Evolutionary conservation across 2,888 invertebrate genomes (phyloP).

Genomic region (Gerris lacustris): DNA sequence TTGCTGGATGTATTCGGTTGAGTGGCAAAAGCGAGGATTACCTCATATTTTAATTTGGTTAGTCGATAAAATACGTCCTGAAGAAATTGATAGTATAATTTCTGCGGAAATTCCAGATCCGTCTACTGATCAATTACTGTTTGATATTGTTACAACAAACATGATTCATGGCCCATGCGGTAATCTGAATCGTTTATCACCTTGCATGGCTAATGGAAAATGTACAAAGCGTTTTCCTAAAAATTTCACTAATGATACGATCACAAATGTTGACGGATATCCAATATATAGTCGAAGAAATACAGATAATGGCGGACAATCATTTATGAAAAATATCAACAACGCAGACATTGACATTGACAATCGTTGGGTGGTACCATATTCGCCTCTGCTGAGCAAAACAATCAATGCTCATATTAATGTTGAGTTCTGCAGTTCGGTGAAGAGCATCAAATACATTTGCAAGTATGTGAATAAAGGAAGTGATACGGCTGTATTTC

Average conservation of each 20-base stretch:
- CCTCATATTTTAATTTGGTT: no score
- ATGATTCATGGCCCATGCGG: constrained; percentile 36
- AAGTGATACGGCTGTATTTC: constrained; percentile 25
- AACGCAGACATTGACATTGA: constrained; percentile 21
- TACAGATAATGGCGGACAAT: constrained; percentile 24
- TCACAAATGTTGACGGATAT: constrained; percentile 31
- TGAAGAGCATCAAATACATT: constrained; percentile 37
- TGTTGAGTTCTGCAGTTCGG: constrained; percentile 35
- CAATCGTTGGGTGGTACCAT: constrained; percentile 29
- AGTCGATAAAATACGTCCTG: no score
- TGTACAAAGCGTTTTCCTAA: constrained; percentile 30
- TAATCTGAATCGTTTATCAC: constrained; percentile 25
- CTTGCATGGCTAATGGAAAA: constrained; percentile 31
- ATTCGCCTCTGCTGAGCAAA: constrained; percentile 25
- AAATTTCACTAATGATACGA: constrained; percentile 28
- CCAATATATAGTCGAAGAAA: constrained; percentile 29
- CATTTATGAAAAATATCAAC: constrained; percentile 19
- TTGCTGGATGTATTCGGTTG: no score
- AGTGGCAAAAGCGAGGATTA: no score
- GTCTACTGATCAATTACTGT: no score
- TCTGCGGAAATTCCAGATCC: no score
- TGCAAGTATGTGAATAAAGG: constrained; percentile 34
- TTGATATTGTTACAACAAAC: not conserved
- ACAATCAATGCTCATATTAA: constrained; percentile 32
- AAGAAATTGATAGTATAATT: no score